A percentile compares a stretch with the other conserved stretches of the same genome.
Conservation (phyloP, 2,888 invertebrate genomes). For the Archips xylosteana region DNA sequence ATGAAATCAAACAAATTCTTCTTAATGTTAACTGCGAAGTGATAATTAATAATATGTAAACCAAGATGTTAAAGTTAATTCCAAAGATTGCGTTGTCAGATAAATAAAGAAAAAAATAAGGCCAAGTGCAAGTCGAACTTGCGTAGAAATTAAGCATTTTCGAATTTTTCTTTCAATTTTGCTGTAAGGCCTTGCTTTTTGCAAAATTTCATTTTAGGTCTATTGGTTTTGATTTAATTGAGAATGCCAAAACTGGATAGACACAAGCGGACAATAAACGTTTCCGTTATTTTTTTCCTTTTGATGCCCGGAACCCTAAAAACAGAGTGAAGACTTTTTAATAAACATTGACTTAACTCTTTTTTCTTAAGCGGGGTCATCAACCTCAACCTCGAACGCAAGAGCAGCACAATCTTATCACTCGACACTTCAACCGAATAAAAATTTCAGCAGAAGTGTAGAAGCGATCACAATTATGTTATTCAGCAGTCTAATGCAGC, state of each 20-base stretch:
- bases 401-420: slow-evolving; percentile 21
- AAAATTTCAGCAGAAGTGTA: slow-evolving; percentile 27
- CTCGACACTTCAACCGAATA: slow-evolving; percentile 25
- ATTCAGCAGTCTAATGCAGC: slow-evolving; percentile 1
- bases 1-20: not conserved
- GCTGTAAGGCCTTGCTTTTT: no score
- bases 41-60: not conserved
- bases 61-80: not conserved
- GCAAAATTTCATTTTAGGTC: no score
- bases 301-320: no score
- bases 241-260: no score
- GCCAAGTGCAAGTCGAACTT: no score
- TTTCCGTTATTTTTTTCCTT: no score
- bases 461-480: slow-evolving; percentile 25
- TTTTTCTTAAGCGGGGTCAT: slow-evolving; percentile 4
- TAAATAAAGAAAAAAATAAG: not conserved
- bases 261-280: no score
- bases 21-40: not conserved
- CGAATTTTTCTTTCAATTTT: no score
- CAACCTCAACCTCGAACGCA: slow-evolving; percentile 11
- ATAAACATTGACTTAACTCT: not conserved
- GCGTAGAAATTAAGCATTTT: no score
- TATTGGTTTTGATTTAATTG: no score
- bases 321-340: not conserved
- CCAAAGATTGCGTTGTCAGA: not conserved